Evolutionary conservation across 2,797 vertebrate genomes (phyloP).

Genomic region (Phoebastria nigripes): DNA sequence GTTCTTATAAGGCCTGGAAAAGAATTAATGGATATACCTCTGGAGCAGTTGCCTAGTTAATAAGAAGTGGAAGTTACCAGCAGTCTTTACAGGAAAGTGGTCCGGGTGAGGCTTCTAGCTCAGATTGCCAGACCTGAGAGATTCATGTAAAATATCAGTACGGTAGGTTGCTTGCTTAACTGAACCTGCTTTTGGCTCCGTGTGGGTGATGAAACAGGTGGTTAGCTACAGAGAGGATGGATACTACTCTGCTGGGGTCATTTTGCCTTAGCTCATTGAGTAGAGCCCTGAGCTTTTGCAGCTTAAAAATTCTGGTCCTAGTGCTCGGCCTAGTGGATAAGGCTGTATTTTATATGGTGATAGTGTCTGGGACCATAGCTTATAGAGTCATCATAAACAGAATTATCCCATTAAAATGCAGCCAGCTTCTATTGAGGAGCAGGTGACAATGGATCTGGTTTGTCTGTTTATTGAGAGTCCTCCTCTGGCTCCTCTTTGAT

Average conservation of each 20-base stretch:
- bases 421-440: not conserved
- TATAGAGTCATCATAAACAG: not conserved
- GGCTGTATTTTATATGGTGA: not conserved
- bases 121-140: not conserved
- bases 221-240: not conserved
- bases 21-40: not conserved
- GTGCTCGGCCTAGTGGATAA: not conserved
- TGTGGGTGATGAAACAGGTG: not conserved
- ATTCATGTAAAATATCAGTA: accelerated
- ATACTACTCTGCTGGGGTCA: not conserved
- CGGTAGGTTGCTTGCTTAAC: not conserved
- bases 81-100: not conserved
- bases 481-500: conserved; percentile 57
- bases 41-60: not conserved
- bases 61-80: not conserved
- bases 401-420: not conserved
- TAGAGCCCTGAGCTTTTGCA: not conserved
- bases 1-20: not conserved
- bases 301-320: not conserved
- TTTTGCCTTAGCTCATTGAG: not conserved
- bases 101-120: not conserved
- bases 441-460: not conserved
- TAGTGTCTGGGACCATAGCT: not conserved
- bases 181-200: not conserved
- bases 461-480: not conserved